Base-by-base conservation (phyloP, 2,113 vertebrate genomes). In the Festucalex cinctus region DNA sequence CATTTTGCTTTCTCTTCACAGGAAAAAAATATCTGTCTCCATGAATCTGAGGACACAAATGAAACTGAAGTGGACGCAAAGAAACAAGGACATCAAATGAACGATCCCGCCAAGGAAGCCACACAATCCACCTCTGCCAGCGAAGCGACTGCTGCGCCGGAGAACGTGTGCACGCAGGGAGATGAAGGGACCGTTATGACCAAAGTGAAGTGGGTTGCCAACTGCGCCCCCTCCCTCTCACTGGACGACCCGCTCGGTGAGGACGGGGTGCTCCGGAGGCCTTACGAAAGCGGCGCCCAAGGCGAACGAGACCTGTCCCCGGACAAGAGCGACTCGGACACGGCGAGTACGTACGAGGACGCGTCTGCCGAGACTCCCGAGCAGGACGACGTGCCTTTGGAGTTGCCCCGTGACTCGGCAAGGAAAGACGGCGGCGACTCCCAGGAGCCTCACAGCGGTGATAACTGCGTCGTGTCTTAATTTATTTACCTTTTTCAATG, bases 301-400 rank as follows among this genome's bases (percentile, higher is more conserved):
- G 70, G 59, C 0, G 43, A 9, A 3, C 66, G 24, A 19, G 74
- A 75, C 32, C 37, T 16, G 1, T 80, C 81, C 26, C 77, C 63
- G 0, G 83, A 84, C 13, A 70, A 41, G 17, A 85, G 84, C 3
- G 85, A 89, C 72, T 78, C 89, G 0, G 91, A 92, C 75, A 91
- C 85, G 73, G 19, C 73, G 35, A 91, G 90, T 56, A 90, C 88
- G 75, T 92, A 92, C 16, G 90, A 92, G 68, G 91, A 92, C 1
- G 91, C 91, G 0, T 88, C 65, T 1, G 75, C 82, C 2, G 89
- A 89, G 10, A 89, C 85, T 14, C 90, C 91, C 1, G 90, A 92
- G 71, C 77, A 83, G 44, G 83, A 85, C 36, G 9, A 48, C 70
- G 48, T 68, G 43, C 79, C 8, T 24, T 17, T 28, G 13, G 84